Evolutionary conservation across 2,113 vertebrate species (phyloP), one percentile per base, ranked within the genome.

Genomic region (Amphiprion percula): DNA sequence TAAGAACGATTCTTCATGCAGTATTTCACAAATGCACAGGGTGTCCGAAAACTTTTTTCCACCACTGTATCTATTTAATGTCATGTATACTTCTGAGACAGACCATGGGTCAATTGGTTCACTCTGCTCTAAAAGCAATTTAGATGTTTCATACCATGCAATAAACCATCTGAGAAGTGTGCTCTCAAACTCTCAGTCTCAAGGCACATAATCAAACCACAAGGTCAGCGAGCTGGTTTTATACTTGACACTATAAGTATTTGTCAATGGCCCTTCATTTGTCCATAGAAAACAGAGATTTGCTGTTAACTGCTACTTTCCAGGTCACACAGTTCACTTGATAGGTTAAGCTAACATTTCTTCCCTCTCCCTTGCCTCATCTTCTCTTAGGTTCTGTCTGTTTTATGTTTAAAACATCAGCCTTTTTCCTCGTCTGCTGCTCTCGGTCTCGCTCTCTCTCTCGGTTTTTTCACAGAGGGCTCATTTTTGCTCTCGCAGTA

Each of bases 251-350:
- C 78, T 65, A 58, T 88, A 82, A 90, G 87, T 80, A 81, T 87
- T 80, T 88, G 82, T 92, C 90, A 88, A 87, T 85, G 78, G 84
- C 70, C 77, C 83, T 87, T 88, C 87, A 87, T 87, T 89, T 86
- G 72, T 74, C 74, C 77, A 41, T 41, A 53, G 77, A 60, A 88
- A 81, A 78, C 73, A 46, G 66, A 63, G 52, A 55, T 79, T 72
- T 74, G 70, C 59, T 46, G 47, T 79, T 82, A 74, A 65, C 76
- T 53, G 79, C 77, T 59, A 58, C 75, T 83, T 72, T 70, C 61
- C 62, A 68, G 85, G 81, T 84, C 81, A 55, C n/a, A 23, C 14
- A 16, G 77, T 81, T 78, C 63, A 68, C 50, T 68, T 10, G 56
- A 63, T 61, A 39, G 75, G 82, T 82, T 83, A 83, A 70, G 54